Conservation (phyloP, 2,888 invertebrate species). For the Machimus rusticus region DNA sequence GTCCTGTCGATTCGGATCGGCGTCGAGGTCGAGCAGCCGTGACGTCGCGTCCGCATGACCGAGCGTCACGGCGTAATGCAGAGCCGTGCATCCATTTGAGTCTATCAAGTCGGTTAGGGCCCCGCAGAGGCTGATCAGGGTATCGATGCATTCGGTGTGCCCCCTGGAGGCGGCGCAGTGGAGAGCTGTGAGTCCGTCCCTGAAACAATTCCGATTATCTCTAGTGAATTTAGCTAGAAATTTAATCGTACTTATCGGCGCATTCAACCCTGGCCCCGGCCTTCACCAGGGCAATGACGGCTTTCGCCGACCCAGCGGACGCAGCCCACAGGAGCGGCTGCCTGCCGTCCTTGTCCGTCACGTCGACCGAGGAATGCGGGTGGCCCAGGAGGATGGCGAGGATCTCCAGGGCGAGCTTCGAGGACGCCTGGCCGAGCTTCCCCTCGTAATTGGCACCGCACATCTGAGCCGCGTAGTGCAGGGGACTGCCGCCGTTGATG, state of each 20-base stretch:
- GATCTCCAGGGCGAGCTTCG: constrained; percentile 66
- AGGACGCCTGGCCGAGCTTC: constrained; percentile 58
- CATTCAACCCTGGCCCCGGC: constrained; percentile 85
- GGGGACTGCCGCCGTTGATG: constrained; percentile 91
- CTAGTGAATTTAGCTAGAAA: not conserved
- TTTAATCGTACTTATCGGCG: constrained; percentile 72
- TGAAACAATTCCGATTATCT: constrained; percentile 58
- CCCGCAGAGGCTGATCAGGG: constrained; percentile 85
- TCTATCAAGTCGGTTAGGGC: constrained; percentile 90
- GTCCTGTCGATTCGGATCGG: constrained; percentile 92
- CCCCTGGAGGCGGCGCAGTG: constrained; percentile 98
- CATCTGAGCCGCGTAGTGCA: constrained; percentile 98
- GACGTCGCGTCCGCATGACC: constrained; percentile 95
- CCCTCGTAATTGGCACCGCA: constrained; percentile 81
- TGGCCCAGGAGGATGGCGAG: constrained; percentile 81
- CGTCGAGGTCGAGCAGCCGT: constrained; percentile 85
- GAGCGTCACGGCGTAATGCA: constrained; percentile 95
- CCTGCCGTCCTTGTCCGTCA: constrained; percentile 89
- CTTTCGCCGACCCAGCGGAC: constrained; percentile 93
- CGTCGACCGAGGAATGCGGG: constrained; percentile 82
- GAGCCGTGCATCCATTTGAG: constrained; percentile 92
- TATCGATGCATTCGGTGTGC: constrained; percentile 90
- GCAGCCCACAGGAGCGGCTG: constrained; percentile 98
- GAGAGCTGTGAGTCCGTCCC: constrained; percentile 92
- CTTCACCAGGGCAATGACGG: constrained; percentile 86